Evolutionary conservation across 2,888 invertebrate genomes (phyloP), one percentile per base, ranked within the genome.

Genomic region (Branchinecta sandiegonensis): DNA sequence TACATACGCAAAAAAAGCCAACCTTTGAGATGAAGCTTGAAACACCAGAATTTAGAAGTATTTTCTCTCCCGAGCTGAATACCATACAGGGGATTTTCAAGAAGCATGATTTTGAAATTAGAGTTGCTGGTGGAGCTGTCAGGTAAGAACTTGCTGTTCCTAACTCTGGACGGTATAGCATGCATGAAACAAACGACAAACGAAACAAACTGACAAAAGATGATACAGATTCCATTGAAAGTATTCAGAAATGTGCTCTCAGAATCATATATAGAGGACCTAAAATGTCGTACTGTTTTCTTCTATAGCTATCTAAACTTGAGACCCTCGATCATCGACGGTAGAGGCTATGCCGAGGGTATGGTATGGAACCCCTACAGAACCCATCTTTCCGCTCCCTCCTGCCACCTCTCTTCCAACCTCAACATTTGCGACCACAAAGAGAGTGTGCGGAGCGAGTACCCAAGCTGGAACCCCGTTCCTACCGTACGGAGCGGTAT

Each of bases 101-200:
- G 70, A 86, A 87, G 75, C 82, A 91, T 76, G 82, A 86, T 68
- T 85, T 86, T 82, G 93, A 96, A 78, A 80, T 99, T 70, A 82
- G 97, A 73, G 86, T 99, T 70, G 97, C 96, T 63, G 99, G 99
- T 65, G 99, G 99, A 8, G 95, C 97, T 17, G 97, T 99, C 0
- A 84, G 90, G 80, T 85, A 83, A 47, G 65, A n/a, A 37, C 8
- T 9, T 14, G n/a, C 3, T 67, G 23, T 13, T n/a, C 12, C n/a
- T 48, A 56, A 46, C 47, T 37, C 17, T 3, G 10, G 23, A 17
- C 4, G 46, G 46, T n/a, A 65, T n/a, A 65, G 46, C n/a, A 46
- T 68, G n/a, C 23, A 9, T 8, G 46, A n/a, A n/a, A n/a, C n/a
- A n/a, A n/a, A n/a, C n/a, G n/a, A n/a, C n/a, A n/a, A n/a, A n/a